Conservation (phyloP, 2,113 vertebrate genomes). For the Lagenorhynchus albirostris region DNA sequence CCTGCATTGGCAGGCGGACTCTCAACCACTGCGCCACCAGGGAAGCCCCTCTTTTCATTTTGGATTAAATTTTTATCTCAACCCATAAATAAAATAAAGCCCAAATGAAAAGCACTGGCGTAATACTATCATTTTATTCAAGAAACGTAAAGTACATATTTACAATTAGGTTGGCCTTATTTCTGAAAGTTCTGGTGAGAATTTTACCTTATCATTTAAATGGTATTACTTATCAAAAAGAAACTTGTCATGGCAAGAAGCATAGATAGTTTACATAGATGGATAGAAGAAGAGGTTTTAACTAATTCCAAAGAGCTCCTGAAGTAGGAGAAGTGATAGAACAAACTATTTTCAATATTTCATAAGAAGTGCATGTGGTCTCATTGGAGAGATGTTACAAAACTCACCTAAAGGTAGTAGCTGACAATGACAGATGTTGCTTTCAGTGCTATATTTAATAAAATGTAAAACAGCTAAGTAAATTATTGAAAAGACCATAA, state of each 20-base stretch:
- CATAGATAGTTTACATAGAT: neutral
- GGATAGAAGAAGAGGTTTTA: neutral
- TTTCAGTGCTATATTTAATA: neutral
- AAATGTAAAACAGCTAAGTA: neutral
- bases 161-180: neutral
- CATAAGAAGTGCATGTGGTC: conserved; percentile 33
- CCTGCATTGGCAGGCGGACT: too few species aligned
- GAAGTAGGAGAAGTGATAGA: conserved; percentile 29
- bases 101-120: neutral
- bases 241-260: conserved; percentile 4
- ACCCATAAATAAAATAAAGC: neutral
- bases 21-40: too few species aligned
- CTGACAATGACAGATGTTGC: neutral
- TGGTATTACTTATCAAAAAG: conserved; percentile 33
- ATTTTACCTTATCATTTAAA: neutral
- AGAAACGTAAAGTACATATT: neutral
- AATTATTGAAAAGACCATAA: neutral
- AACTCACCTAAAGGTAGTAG: neutral
- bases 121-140: conserved; percentile 51
- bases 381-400: neutral
- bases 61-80: conserved; percentile 13
- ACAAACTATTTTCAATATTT: conserved; percentile 11
- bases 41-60: neutral
- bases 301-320: conserved; percentile 16
- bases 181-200: neutral